Percentiles rank a stretch among this genome's conserved stretches.
Evolutionary conservation across 2,888 invertebrate species (phyloP).

Genomic region (Silvanus unidentatus): DNA sequence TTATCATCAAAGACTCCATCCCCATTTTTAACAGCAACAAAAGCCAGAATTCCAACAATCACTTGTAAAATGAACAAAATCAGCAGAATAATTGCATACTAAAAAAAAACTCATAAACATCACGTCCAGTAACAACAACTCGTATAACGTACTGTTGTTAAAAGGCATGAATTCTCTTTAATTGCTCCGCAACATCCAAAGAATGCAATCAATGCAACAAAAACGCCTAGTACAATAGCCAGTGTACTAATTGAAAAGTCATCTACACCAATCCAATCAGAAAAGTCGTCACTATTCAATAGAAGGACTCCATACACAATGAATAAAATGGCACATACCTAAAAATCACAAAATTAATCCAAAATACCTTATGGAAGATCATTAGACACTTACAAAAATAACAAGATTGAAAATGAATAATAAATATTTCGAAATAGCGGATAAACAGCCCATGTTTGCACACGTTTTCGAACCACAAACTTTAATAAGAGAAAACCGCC

Average conservation of each 20-base stretch:
- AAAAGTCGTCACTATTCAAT: constrained; percentile 12
- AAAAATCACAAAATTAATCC: background rate
- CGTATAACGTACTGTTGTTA: constrained; percentile 29
- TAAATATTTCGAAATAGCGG: constrained; percentile 20
- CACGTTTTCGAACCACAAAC: too few species aligned
- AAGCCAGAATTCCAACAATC: constrained; percentile 58
- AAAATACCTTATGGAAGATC: background rate
- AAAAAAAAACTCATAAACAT: constrained; percentile 53
- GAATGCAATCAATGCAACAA: constrained; percentile 34
- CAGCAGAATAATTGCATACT: constrained; percentile 50
- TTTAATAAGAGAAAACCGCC: too few species aligned
- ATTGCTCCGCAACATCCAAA: constrained; percentile 37
- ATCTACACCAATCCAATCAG: constrained; percentile 14
- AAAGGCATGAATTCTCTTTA: constrained; percentile 30
- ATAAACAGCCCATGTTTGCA: constrained; percentile 19
- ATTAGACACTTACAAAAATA: constrained; percentile 20
- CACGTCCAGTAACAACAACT: constrained; percentile 51
- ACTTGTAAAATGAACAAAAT: constrained; percentile 65
- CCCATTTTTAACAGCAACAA: constrained; percentile 54
- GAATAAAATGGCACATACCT: constrained; percentile 11
- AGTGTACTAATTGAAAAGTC: constrained; percentile 19
- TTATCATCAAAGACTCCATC: constrained; percentile 38
- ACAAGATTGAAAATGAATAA: constrained; percentile 23
- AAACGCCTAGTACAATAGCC: constrained; percentile 29
- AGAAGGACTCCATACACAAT: constrained; percentile 18